These are phyloP conservation scores for Holocentrus rufus DNA, from an alignment of 2,797 vertebrate species.

Conservation along the genomic window DNA sequence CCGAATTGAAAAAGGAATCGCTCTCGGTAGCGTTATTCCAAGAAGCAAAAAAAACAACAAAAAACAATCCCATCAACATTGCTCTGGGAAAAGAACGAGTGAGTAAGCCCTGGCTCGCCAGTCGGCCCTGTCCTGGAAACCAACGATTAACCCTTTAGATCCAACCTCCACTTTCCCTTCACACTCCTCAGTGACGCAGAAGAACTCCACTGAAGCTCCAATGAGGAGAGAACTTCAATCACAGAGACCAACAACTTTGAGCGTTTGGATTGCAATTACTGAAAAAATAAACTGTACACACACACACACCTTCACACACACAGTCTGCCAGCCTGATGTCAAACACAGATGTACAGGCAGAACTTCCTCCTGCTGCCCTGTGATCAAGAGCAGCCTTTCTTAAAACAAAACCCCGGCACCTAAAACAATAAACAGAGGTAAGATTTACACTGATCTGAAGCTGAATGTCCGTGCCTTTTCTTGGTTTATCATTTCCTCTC, in stretches of 20 bases:
- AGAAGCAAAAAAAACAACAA: too few relatives aligned
- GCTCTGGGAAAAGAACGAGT: constrained; percentile 7
- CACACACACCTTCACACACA: not conserved
- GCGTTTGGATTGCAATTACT: constrained; percentile 36
- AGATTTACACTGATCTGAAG: constrained; percentile 42
- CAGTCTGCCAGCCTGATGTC: constrained; percentile 39
- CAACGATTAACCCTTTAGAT: constrained; percentile 3
- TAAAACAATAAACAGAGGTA: constrained; percentile 57
- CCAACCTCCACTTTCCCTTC: not conserved
- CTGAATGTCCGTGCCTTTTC: constrained; percentile 4
- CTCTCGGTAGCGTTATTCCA: constrained; percentile 14
- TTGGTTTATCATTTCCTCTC: constrained; percentile 54
- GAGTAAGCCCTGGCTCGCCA: not conserved
- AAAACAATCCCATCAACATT: not conserved
- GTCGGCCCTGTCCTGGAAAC: too few relatives aligned
- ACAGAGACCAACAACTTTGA: not conserved
- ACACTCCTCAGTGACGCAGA: not conserved
- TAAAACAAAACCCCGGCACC: constrained; percentile 25
- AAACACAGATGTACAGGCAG: constrained; percentile 22
- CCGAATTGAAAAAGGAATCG: not conserved
- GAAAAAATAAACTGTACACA: constrained; percentile 24
- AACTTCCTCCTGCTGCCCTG: constrained; percentile 9
- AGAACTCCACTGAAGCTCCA: not conserved
- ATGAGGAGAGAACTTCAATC: not conserved
- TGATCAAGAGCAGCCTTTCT: constrained; percentile 34